A percentile compares a stretch with the other conserved stretches of the same genome.
phyloP scores from a whole-genome alignment of 2,888 invertebrate species.

The Orthosia cruda region DNA sequence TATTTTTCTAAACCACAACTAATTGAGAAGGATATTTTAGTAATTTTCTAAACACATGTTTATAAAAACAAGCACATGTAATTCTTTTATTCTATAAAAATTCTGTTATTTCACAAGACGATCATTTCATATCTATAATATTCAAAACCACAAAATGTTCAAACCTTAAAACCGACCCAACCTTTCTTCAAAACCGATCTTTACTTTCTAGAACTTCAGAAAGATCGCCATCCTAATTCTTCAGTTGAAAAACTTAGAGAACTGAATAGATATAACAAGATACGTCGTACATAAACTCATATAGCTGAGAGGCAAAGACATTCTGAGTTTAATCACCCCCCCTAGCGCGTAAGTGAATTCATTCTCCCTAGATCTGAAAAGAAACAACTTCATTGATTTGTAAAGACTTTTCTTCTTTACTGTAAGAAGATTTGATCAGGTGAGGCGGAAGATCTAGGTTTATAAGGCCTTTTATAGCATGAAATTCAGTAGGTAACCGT shows the following conservation, averaged over 20 bases:
- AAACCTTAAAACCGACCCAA: not conserved
- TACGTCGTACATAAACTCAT: slow-evolving; percentile 85
- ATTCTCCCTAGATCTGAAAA: slow-evolving; percentile 82
- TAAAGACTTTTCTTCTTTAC: slow-evolving; percentile 22
- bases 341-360: slow-evolving; percentile 84
- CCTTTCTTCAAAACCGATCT: not conserved
- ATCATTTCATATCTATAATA: not conserved
- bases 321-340: slow-evolving; percentile 83
- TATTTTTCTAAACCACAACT: not conserved
- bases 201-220: not conserved
- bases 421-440: not conserved
- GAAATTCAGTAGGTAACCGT: not conserved
- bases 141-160: not conserved
- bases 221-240: not conserved
- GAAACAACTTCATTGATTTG: slow-evolving; percentile 56
- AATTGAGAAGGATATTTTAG: not conserved
- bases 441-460: slow-evolving; percentile 23
- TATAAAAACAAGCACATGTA: not conserved
- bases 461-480: slow-evolving; percentile 14
- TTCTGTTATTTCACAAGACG: not conserved
- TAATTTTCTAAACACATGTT: not conserved
- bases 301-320: slow-evolving; percentile 86
- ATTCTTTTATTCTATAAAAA: not conserved
- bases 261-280: slow-evolving; percentile 86
- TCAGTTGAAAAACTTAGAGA: slow-evolving; percentile 86